phyloP scores from a whole-genome alignment of 2,888 invertebrate genomes.

The Ditula angustiorana region DNA sequence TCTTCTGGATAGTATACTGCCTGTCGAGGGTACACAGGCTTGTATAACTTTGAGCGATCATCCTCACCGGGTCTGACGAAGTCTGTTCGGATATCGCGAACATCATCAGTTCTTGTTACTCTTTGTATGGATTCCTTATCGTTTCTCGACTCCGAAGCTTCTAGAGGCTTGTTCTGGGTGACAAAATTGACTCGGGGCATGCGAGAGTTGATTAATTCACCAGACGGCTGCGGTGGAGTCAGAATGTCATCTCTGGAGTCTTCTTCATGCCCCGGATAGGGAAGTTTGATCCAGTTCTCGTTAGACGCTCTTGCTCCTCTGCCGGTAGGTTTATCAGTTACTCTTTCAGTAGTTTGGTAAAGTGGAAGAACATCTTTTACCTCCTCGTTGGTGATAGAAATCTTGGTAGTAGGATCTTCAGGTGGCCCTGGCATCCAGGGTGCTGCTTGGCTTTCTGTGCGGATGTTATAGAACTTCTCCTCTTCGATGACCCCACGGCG shows the following conservation, averaged over 20 bases:
- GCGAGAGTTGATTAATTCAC: constrained; percentile 83
- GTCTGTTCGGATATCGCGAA: constrained; percentile 66
- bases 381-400: constrained; percentile 69
- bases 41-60: constrained; percentile 62
- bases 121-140: constrained; percentile 80
- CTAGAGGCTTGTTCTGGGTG: constrained; percentile 85
- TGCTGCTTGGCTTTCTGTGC: constrained; percentile 60
- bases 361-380: constrained; percentile 62
- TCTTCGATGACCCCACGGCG: constrained; percentile 81
- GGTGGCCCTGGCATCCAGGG: constrained; percentile 79
- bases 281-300: constrained; percentile 87
- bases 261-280: constrained; percentile 76
- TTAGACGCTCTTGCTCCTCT: constrained; percentile 86
- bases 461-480: constrained; percentile 75
- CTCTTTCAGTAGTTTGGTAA: constrained; percentile 75
- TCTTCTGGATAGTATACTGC: constrained; percentile 81
- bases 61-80: constrained; percentile 77
- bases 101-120: constrained; percentile 69
- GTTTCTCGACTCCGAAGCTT: constrained; percentile 80
- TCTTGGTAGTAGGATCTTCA: constrained; percentile 74
- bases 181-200: constrained; percentile 89
- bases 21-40: constrained; percentile 78
- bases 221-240: constrained; percentile 81
- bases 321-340: constrained; percentile 83
- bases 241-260: constrained; percentile 72